phyloP scores from a whole-genome alignment of 2,113 vertebrate species.

The Sorex fumeus region DNA sequence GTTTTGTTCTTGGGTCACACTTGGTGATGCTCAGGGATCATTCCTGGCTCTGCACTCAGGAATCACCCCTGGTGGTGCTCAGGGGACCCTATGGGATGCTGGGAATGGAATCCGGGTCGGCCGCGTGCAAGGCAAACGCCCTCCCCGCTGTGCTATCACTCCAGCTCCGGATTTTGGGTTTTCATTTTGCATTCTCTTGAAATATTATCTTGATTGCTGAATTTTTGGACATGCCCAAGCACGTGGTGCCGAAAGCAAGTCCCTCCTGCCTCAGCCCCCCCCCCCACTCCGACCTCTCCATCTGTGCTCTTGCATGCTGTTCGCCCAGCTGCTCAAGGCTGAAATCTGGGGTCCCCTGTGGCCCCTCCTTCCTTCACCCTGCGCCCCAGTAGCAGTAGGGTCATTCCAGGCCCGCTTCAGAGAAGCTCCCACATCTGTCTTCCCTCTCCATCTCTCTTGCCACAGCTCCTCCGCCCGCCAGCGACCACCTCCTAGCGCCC shows the following conservation, averaged over 20 bases:
- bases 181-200: too few relatives aligned
- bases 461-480: background rate
- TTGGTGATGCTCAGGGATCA: too few relatives aligned
- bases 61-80: too few relatives aligned
- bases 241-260: background rate
- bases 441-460: background rate
- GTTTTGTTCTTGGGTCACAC: too few relatives aligned
- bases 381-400: too few relatives aligned
- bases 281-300: background rate
- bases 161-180: background rate
- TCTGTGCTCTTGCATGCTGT: fast-evolving
- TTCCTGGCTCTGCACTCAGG: too few relatives aligned
- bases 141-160: background rate
- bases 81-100: too few relatives aligned
- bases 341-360: too few relatives aligned
- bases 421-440: background rate
- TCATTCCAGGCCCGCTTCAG: background rate
- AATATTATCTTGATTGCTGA: conserved; percentile 18
- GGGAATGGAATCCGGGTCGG: too few relatives aligned
- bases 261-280: background rate
- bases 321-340: background rate
- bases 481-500: background rate
- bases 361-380: background rate
- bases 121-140: too few relatives aligned
- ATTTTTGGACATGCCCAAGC: background rate